phyloP scores from a whole-genome alignment of 1,140 invertebrate genomes.

The Chelonus insularis region DNA sequence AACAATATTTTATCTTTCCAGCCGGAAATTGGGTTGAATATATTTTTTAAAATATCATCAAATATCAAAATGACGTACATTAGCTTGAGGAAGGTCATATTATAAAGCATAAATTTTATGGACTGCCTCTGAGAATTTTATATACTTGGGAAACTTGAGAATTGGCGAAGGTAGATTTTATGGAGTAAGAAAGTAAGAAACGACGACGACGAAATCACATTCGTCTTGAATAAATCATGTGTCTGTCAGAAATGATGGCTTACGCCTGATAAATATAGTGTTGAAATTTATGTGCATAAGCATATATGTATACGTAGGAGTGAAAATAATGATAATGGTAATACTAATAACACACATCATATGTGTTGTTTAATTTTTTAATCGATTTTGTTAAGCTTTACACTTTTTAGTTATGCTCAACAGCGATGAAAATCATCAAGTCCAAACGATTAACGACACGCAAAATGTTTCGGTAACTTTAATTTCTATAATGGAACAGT shows the following conservation, averaged over 20 bases:
- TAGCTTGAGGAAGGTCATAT: not conserved
- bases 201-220: slow-evolving; percentile 24
- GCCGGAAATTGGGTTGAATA: too few relatives aligned
- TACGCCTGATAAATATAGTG: slow-evolving; percentile 25
- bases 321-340: too few relatives aligned
- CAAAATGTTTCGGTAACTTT: not conserved
- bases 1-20: not conserved
- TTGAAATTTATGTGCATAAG: not conserved
- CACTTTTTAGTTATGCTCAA: not conserved
- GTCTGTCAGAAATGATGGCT: slow-evolving; percentile 31
- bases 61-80: not conserved
- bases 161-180: slow-evolving; percentile 15
- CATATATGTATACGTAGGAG: not conserved
- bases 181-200: slow-evolving; percentile 20
- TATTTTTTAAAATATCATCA: too few relatives aligned
- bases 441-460: slow-evolving; percentile 6
- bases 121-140: slow-evolving; percentile 3
- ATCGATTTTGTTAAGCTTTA: not conserved
- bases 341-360: too few relatives aligned
- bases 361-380: not conserved
- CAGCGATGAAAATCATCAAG: not conserved
- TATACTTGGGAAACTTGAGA: slow-evolving; percentile 8
- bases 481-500: not conserved
- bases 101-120: not conserved
- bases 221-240: slow-evolving; percentile 33